A percentile compares a stretch with the other conserved stretches of the same genome.
These are phyloP conservation scores for Ceratosolen solmsi DNA, from an alignment of 1,140 invertebrate species.

Conservation along the genomic window DNA sequence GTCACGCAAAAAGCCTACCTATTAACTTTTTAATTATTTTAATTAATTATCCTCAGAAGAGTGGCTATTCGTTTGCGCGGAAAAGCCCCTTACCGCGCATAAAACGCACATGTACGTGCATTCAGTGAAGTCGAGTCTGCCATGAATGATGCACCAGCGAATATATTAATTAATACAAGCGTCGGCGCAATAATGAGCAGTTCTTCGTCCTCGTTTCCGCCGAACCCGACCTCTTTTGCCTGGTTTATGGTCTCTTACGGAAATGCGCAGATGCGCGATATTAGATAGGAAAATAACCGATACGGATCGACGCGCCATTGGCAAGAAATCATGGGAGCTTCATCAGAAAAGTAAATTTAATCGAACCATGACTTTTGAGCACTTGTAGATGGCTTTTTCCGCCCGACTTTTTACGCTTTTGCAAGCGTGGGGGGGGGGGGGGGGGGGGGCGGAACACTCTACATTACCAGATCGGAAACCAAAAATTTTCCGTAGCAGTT, in stretches of 20 bases:
- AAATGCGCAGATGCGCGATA: not conserved
- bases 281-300: not conserved
- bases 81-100: not conserved
- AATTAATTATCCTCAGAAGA: conserved; percentile 17
- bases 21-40: conserved; percentile 8
- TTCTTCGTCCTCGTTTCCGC: not conserved
- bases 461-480: no score
- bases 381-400: not conserved
- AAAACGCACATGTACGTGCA: not conserved
- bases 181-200: conserved; percentile 5
- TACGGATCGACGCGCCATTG: not conserved
- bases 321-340: not conserved
- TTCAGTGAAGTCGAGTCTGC: not conserved
- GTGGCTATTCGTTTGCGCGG: conserved; percentile 9
- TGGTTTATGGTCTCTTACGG: not conserved
- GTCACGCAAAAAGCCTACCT: no score
- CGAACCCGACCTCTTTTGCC: not conserved
- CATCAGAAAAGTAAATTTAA: not conserved
- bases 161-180: conserved; percentile 34
- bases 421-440: no score
- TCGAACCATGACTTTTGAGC: not conserved
- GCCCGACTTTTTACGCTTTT: no score
- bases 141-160: conserved; percentile 26
- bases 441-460: no score
- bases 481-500: no score